phyloP scores from a whole-genome alignment of 2,113 vertebrate species.

The Beaufortia kweichowensis region DNA sequence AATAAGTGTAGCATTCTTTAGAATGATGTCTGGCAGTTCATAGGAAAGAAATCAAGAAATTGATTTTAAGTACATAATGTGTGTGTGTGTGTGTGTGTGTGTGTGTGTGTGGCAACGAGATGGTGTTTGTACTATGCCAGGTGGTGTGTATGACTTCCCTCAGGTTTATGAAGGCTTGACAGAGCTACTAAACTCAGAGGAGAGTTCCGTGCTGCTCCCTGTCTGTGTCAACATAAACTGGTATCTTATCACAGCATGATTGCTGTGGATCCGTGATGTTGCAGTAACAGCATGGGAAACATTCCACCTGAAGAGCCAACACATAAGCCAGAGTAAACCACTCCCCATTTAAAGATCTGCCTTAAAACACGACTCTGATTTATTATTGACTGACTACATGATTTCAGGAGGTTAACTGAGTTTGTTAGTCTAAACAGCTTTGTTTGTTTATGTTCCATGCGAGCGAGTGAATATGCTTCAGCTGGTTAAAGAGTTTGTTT shows the following conservation, averaged over 20 bases:
- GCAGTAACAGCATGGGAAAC: conserved; percentile 65
- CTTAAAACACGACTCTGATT: conserved; percentile 60
- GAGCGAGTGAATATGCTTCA: not conserved
- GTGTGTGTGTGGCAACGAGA: conserved; percentile 3
- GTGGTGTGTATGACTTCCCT: conserved; percentile 56
- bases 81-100: not conserved
- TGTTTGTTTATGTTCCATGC: not conserved
- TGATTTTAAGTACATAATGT: not conserved
- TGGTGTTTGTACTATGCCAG: conserved; percentile 59
- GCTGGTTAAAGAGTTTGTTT: not conserved
- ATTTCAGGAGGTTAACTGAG: not conserved
- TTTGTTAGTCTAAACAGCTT: not conserved
- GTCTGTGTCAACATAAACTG: conserved; percentile 69
- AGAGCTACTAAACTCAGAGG: conserved; percentile 32
- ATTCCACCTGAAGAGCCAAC: conserved; percentile 63
- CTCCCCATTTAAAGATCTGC: conserved; percentile 11
- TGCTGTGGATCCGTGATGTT: conserved; percentile 68
- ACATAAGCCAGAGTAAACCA: not conserved
- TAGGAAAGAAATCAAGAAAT: not conserved
- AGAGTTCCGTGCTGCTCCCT: conserved; percentile 74
- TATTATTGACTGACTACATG: conserved; percentile 20
- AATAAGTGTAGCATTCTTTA: too few species aligned
- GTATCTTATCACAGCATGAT: conserved; percentile 70
- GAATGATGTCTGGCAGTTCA: too few species aligned
- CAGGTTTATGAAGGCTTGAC: conserved; percentile 43